These are phyloP conservation scores for Halocynthia roretzi DNA, from an alignment of 23 tunicate species.

Conservation along the genomic window DNA sequence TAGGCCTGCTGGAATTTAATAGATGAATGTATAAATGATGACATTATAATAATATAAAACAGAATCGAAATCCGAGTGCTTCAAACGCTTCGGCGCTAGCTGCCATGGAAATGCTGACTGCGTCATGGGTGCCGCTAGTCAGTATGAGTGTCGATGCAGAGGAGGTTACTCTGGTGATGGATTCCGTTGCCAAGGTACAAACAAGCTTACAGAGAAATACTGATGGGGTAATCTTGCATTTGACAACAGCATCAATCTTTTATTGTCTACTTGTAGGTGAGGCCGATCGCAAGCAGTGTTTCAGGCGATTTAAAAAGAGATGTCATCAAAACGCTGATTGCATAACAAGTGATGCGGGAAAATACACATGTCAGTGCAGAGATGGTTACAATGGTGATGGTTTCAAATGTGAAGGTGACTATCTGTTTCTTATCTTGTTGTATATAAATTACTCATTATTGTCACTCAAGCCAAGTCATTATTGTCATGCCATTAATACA, in stretches of 20 bases:
- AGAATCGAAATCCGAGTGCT: not conserved
- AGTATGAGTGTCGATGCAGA: constrained; percentile 19
- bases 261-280: too few species aligned
- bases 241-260: too few species aligned
- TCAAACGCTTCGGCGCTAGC: constrained; percentile 16
- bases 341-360: not conserved
- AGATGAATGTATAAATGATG: too few species aligned
- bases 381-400: constrained; percentile 21
- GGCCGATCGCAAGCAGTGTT: not conserved
- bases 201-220: too few species aligned
- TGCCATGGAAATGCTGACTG: constrained; percentile 10
- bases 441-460: too few species aligned
- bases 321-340: constrained; percentile 19
- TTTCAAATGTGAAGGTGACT: constrained; percentile 1
- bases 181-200: constrained; percentile 13
- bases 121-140: constrained; percentile 3
- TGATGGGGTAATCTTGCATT: too few species aligned
- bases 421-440: too few species aligned
- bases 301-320: not conserved
- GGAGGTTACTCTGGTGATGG: constrained; percentile 33
- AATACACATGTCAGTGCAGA: constrained; percentile 4
- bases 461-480: too few species aligned
- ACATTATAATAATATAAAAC: too few species aligned
- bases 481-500: too few species aligned
- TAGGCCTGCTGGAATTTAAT: too few species aligned